phyloP scores from a whole-genome alignment of 2,113 vertebrate genomes.

The Perccottus glenii region DNA sequence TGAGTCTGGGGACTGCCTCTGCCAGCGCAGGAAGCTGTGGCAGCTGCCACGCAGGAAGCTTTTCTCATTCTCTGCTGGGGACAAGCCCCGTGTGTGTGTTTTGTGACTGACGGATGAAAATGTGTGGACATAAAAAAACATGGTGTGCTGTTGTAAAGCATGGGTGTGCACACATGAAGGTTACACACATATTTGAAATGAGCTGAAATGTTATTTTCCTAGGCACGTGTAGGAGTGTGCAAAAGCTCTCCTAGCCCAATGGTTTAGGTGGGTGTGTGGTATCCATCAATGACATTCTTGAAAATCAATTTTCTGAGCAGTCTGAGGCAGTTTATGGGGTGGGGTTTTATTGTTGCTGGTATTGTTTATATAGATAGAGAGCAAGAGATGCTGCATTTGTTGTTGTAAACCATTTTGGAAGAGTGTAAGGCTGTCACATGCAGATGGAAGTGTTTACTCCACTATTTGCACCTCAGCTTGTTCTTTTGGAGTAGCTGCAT shows the following conservation, averaged over 20 bases:
- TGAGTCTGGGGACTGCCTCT: constrained; percentile 60
- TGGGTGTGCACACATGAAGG: constrained; percentile 35
- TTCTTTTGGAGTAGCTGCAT: constrained; percentile 20
- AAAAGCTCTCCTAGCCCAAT: not conserved
- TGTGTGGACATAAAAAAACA: not conserved
- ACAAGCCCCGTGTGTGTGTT: not conserved
- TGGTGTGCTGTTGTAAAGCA: constrained; percentile 1
- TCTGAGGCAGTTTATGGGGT: not conserved
- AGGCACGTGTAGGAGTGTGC: constrained; percentile 6
- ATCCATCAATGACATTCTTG: constrained; percentile 8
- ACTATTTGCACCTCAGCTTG: constrained; percentile 27
- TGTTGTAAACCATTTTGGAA: not conserved
- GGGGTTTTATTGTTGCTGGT: constrained; percentile 3
- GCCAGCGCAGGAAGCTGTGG: constrained; percentile 24
- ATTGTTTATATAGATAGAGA: not conserved
- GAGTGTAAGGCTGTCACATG: not conserved
- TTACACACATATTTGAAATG: constrained; percentile 18
- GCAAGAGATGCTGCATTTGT: not conserved
- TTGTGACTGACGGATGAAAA: not conserved
- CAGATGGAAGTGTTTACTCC: not conserved
- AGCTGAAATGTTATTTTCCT: constrained; percentile 18
- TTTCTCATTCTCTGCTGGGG: constrained; percentile 11
- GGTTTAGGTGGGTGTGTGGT: not conserved
- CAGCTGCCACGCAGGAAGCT: constrained; percentile 35
- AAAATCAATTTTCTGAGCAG: constrained; percentile 24